Evolutionary conservation across 1,140 invertebrate genomes (phyloP), one percentile per base, ranked within the genome.

Genomic region (Hormaphis cornu): DNA sequence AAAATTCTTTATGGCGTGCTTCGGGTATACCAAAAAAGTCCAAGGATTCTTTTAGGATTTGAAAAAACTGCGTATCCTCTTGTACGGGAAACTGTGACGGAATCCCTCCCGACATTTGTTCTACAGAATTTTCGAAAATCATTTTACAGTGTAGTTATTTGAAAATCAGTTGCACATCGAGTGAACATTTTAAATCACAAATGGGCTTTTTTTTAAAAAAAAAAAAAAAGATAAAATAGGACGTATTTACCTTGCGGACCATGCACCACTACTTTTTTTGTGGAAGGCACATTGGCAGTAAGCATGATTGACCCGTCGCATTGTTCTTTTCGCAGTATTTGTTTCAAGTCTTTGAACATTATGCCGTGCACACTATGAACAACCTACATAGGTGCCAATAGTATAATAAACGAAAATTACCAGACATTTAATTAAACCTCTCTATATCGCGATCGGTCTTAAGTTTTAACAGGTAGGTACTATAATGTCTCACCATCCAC

Each of bases 291-390:
- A 83, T 99, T 98, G 0, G 97, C 97, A 2, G 96, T 99, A 1
- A 99, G 82, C 54, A 99, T 81, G 72, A 99, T 90, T 0, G 94
- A 95, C 0, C 95, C 93, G 81, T 99, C 97, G 77, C 96, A 98
- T 77, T 99, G 97, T 78, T 99, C 97, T 78, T 99, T 99, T 70
- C 97, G 84, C 70, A 99, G 80, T 71, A 97, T 98, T 81, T 99
- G 96, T 76, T 99, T 99, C 14, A 99, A 81, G 80, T 99, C 97
- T 81, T 99, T 99, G 75, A 99, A 98, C 87, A 97, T 97, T 70
- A 99, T 95, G 42, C 96, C 97, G 77, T 98, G 95, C 0, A 99
- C 95, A 77, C 92, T 94, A 72, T 92, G 90, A 1, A 97, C 93
- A 46, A 97, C 88, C 89, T 93, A 73, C 72, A 78, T 78, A 71